Evolutionary conservation across 2,113 vertebrate genomes (phyloP).

Genomic region (Cynopterus brachyotis): DNA sequence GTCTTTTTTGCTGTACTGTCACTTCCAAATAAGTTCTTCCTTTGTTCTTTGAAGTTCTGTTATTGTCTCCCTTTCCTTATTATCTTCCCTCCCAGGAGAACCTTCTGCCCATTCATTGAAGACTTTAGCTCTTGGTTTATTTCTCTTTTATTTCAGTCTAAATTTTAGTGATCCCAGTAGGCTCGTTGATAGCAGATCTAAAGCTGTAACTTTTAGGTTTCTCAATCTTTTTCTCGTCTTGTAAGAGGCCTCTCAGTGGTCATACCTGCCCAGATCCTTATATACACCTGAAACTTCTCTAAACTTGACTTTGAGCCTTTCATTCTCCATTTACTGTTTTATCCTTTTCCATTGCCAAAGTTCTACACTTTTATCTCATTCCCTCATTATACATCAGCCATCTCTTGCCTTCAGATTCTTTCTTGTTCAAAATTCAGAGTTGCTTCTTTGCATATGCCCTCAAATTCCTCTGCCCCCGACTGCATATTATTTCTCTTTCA

Average conservation of each 20-base stretch:
- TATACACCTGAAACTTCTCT: not conserved
- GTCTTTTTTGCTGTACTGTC: not conserved
- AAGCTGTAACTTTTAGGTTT: not conserved
- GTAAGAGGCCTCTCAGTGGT: not conserved
- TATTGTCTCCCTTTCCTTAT: not conserved
- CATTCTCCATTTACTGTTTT: not conserved
- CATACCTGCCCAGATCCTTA: not conserved
- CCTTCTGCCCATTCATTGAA: not conserved
- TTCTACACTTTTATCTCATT: not conserved
- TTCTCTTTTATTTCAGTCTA: not conserved
- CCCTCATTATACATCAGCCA: not conserved
- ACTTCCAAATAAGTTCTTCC: not conserved
- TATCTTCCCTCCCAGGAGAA: not conserved
- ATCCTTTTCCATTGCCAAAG: not conserved
- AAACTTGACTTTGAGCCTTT: not conserved
- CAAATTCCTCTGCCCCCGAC: not conserved
- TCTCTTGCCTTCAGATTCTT: not conserved
- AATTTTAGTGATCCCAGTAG: not conserved
- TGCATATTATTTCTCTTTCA: not conserved
- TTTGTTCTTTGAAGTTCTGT: not conserved
- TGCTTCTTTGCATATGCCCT: not conserved
- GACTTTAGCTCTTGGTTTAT: not conserved
- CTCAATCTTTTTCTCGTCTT: not conserved
- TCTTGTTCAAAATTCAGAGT: not conserved
- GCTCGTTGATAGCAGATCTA: not conserved